A percentile compares a stretch with the other conserved stretches of the same genome.
These are phyloP conservation scores for Apodemia duryi DNA, from an alignment of 2,888 invertebrate genomes.

Conservation along the genomic window DNA sequence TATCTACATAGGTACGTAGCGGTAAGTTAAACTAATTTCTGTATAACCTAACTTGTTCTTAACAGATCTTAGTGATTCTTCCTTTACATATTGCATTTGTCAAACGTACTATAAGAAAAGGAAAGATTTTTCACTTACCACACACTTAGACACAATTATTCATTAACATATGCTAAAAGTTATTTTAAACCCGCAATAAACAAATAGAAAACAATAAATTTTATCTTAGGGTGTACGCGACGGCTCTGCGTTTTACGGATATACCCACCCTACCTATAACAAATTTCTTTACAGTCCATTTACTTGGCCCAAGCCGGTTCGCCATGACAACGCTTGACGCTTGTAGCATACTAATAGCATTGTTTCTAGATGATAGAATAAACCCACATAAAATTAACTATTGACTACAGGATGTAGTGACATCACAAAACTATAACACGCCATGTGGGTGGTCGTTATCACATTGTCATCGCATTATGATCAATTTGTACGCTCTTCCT, in stretches of 20 bases:
- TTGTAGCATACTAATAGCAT: conserved; percentile 8
- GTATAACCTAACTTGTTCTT: no score
- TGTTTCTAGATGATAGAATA: conserved; percentile 8
- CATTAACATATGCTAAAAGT: no score
- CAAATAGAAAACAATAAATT: no score
- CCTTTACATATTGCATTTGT: no score
- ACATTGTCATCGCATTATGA: conserved; percentile 61
- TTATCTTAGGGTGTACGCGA: background rate
- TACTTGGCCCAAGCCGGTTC: background rate
- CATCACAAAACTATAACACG: conserved; percentile 27
- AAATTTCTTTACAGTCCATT: background rate
- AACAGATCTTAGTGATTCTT: no score
- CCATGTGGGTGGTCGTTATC: conserved; percentile 70
- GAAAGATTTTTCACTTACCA: no score
- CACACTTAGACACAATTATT: no score
- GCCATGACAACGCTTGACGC: background rate
- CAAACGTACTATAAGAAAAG: no score
- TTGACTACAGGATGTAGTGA: conserved; percentile 24
- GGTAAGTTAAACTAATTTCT: no score
- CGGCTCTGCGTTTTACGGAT: background rate
- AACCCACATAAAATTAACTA: conserved; percentile 4
- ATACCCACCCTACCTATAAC: background rate
- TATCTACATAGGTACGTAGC: no score
- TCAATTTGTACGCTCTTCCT: conserved; percentile 74
- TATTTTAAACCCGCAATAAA: no score